Evolutionary conservation across 2,797 vertebrate genomes (phyloP).

Genomic region (Phrynocephalus vlangalii): DNA sequence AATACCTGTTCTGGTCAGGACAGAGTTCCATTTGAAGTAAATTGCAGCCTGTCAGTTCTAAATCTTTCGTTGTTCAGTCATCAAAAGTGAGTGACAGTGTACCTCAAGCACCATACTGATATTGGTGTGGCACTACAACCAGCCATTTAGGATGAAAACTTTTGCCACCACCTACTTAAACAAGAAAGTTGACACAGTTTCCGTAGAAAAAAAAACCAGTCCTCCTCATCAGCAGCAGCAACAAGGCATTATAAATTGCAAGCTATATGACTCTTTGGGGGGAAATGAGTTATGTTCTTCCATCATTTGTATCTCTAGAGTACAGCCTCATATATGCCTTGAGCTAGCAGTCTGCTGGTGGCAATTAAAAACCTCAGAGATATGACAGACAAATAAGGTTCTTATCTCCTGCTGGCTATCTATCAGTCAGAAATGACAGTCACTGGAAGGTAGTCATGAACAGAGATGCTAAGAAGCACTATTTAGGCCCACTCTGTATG

Average conservation of each 20-base stretch:
- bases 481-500: conserved; percentile 14
- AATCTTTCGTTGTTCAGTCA: not conserved
- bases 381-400: conserved; percentile 51
- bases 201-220: not conserved
- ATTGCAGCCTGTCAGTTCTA: conserved; percentile 16
- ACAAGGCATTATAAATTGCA: conserved; percentile 25
- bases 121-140: conserved; percentile 4
- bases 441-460: conserved; percentile 33
- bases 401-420: conserved; percentile 37
- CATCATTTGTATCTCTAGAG: conserved; percentile 45
- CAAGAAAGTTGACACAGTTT: conserved; percentile 11
- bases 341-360: conserved; percentile 41
- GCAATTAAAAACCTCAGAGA: conserved; percentile 28
- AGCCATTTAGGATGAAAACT: conserved; percentile 6
- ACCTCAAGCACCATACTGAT: conserved; percentile 13
- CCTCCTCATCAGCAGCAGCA: not conserved
- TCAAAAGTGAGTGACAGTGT: not conserved
- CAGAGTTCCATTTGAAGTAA: conserved; percentile 25
- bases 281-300: conserved; percentile 24
- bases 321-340: not conserved
- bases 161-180: not conserved
- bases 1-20: conserved; percentile 15
- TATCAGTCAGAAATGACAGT: conserved; percentile 44
- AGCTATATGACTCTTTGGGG: conserved; percentile 17
- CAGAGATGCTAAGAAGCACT: conserved; percentile 37